Percentiles rank a stretch among this genome's conserved stretches.
Evolutionary conservation across 2,888 invertebrate genomes (phyloP).

Genomic region (Stenodema calcarata): DNA sequence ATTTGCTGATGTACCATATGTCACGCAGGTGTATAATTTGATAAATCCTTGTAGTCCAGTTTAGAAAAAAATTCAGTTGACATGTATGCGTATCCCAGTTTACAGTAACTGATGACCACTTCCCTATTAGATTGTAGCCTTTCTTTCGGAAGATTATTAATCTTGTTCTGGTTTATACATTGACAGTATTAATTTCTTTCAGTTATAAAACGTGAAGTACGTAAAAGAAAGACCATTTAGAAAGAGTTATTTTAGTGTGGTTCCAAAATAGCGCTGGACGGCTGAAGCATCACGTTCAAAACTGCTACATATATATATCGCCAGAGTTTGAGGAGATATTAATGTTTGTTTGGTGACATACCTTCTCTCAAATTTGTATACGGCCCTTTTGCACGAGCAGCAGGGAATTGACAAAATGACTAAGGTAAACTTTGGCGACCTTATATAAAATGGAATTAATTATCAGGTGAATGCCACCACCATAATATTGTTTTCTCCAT

Average conservation of each 20-base stretch:
- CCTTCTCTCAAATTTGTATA: constrained; percentile 21
- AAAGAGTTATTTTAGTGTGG: constrained; percentile 27
- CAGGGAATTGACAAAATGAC: background rate
- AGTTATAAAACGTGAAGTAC: constrained; percentile 39
- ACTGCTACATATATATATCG: background rate
- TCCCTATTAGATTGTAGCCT: background rate
- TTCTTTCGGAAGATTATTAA: background rate
- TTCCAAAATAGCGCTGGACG: background rate
- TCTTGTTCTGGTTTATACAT: constrained; percentile 20
- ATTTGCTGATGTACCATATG: too few relatives aligned
- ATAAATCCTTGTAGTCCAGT: too few relatives aligned
- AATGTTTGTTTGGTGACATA: constrained; percentile 13
- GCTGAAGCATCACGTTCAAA: background rate
- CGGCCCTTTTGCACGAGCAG: constrained; percentile 16
- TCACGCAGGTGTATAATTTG: too few relatives aligned
- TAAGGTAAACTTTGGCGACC: constrained; percentile 34
- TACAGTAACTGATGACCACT: background rate
- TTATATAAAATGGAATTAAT: background rate
- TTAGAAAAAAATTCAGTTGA: background rate
- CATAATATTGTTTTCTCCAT: background rate
- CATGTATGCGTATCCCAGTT: background rate
- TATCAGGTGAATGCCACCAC: background rate
- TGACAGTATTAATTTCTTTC: constrained; percentile 33
- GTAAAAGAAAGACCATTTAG: background rate
- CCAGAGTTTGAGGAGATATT: constrained; percentile 28